phyloP scores from a whole-genome alignment of 2,888 invertebrate species.

The Heteropelma amictum region DNA sequence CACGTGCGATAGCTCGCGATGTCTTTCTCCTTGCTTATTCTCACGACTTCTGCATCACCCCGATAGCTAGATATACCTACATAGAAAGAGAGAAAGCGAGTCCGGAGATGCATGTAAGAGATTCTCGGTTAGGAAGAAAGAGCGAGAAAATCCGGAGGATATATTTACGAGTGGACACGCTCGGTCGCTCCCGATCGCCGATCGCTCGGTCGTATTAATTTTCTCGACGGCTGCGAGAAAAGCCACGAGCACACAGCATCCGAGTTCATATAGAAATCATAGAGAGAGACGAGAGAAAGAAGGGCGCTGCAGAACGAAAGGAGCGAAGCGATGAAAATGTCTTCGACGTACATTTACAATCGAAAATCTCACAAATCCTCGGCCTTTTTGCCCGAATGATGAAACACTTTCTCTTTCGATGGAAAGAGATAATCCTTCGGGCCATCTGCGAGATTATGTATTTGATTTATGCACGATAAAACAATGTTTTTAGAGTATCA shows the following conservation, averaged over 20 bases:
- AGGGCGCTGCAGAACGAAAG: slow-evolving; percentile 47
- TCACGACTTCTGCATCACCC: slow-evolving; percentile 34
- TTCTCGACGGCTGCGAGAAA: slow-evolving; percentile 60
- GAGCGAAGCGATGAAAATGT: too few relatives aligned
- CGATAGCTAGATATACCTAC: background rate
- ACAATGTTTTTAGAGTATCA: too few relatives aligned
- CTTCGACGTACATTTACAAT: too few relatives aligned
- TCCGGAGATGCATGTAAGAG: background rate
- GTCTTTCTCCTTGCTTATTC: slow-evolving; percentile 45
- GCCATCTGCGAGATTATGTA: too few relatives aligned
- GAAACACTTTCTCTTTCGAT: too few relatives aligned
- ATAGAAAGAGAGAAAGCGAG: too few relatives aligned
- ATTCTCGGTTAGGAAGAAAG: slow-evolving; percentile 4
- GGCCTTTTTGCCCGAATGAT: too few relatives aligned
- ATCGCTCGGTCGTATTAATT: slow-evolving; percentile 64
- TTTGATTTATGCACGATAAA: too few relatives aligned
- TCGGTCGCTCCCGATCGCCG: slow-evolving; percentile 48
- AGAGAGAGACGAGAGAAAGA: background rate
- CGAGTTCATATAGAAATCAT: background rate
- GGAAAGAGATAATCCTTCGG: too few relatives aligned
- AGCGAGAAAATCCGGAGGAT: slow-evolving; percentile 23
- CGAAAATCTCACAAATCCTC: too few relatives aligned
- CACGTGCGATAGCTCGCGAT: slow-evolving; percentile 7
- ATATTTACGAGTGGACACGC: slow-evolving; percentile 52
- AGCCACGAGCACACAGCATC: slow-evolving; percentile 22